Evolutionary conservation across 1,140 invertebrate species (phyloP).

Genomic region (Neotoxoptera formosana): DNA sequence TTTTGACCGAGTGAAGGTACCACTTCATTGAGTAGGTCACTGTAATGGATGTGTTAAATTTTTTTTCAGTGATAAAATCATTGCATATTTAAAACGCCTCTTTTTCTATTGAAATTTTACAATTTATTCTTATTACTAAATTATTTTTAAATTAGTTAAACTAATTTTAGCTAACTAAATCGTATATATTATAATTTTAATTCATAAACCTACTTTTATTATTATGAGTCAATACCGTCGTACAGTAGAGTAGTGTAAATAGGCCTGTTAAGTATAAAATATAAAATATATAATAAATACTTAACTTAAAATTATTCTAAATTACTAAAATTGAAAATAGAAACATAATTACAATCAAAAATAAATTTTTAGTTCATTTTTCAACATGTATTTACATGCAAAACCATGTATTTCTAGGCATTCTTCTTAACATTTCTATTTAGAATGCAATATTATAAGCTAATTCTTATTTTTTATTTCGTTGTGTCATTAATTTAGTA

Average conservation of each 20-base stretch:
- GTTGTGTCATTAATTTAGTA: background rate
- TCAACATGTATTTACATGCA: no score
- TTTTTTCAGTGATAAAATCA: background rate
- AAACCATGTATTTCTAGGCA: no score
- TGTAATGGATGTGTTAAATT: background rate
- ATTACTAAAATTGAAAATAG: background rate
- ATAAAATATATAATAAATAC: no score
- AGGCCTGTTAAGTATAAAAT: no score
- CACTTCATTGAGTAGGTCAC: background rate
- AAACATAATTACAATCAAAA: no score
- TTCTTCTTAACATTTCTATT: no score
- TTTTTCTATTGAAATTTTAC: background rate
- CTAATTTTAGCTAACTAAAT: background rate
- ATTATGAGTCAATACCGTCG: background rate
- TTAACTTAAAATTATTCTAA: no score
- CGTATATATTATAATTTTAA: background rate
- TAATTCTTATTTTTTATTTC: background rate
- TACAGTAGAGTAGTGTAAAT: background rate
- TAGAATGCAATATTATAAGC: background rate
- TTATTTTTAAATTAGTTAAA: background rate
- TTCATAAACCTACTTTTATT: background rate
- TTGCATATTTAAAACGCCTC: background rate
- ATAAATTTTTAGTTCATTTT: no score
- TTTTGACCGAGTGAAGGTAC: background rate
- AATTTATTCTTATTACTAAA: background rate